A percentile compares a stretch with the other conserved stretches of the same genome.
phyloP scores from a whole-genome alignment of 2,113 vertebrate genomes.

The Hemicordylus capensis region DNA sequence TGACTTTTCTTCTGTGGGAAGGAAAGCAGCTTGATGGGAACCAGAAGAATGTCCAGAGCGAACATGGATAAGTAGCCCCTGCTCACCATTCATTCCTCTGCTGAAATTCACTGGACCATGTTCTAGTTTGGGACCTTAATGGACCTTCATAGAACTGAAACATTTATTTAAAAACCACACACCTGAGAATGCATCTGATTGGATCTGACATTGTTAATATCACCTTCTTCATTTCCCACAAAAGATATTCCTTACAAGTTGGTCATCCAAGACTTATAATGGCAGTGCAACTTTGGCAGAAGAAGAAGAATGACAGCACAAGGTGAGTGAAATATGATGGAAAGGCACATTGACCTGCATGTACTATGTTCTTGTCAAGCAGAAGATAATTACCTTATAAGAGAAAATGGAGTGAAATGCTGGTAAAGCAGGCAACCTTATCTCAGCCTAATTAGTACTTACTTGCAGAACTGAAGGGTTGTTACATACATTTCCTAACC shows the following conservation, averaged over 20 bases:
- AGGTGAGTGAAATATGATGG: fast-evolving
- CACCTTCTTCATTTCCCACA: not conserved
- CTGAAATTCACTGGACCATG: not conserved
- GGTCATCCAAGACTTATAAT: not conserved
- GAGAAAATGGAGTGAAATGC: not conserved
- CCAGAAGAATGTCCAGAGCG: not conserved
- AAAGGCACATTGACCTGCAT: not conserved
- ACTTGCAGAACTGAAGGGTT: no score
- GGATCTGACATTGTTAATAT: not conserved
- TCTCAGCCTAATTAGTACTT: not conserved
- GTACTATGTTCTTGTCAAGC: not conserved
- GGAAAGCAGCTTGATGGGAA: not conserved
- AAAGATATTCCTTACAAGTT: not conserved
- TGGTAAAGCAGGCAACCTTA: not conserved
- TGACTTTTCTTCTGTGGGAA: not conserved
- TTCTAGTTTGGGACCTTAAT: not conserved
- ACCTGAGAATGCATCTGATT: not conserved
- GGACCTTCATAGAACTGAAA: not conserved
- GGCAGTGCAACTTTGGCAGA: not conserved
- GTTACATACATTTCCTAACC: no score
- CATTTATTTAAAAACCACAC: not conserved
- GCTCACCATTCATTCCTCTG: not conserved
- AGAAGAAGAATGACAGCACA: not conserved
- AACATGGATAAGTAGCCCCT: no score
- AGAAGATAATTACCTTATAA: not conserved